Base-by-base conservation (phyloP, 2,113 vertebrate species). In the Irena cyanogastra region DNA sequence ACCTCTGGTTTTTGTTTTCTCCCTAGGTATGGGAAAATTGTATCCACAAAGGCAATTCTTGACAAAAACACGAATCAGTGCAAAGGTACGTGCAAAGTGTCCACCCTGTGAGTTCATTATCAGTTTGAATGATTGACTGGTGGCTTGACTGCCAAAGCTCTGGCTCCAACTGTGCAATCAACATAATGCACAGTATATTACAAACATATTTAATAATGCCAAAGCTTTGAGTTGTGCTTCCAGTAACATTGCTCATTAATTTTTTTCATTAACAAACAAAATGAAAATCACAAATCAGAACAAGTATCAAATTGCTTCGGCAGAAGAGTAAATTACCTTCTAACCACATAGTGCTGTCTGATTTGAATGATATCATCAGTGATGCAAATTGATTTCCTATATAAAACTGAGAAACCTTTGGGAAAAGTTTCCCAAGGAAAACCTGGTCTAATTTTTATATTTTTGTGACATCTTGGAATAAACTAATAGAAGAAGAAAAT, bases 1-100 rank as follows among this genome's bases (percentile, higher is more conserved):
- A 28, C 78, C 71, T 97, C 76, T 96, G 20, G 30, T 81, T 91
- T 77, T 77, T 65, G 65, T 95, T 95, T 89, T 95, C 93, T 94
- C 97, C 92, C 63, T 97, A 99, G 99, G 95, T 99, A 99, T 96
- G 99, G 99, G 93, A 99, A 99, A 98, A 99, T 99, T 96, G 98
- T 99, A 97, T 99, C 99, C 95, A 99, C 99, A 96, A 99, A 99
- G 98, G 99, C 99, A 98, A 99, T 99, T 97, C 98, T 99, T 97
- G 99, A 99, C 98, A 99, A 99, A 98, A 99, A 99, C 98, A 99
- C 99, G 78, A 99, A 99, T 98, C 99, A 99, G 93, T 99, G 99
- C 98, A 99, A 99, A 99, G 99, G 99, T 99, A 98, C 20, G 98
- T 98, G 87, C 69, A 80, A 93, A 69, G 71, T 41, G 16, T 75